Percentiles rank a stretch among this genome's conserved stretches.
Conservation (phyloP, 2,113 vertebrate species). For the Microcebus murinus region DNA sequence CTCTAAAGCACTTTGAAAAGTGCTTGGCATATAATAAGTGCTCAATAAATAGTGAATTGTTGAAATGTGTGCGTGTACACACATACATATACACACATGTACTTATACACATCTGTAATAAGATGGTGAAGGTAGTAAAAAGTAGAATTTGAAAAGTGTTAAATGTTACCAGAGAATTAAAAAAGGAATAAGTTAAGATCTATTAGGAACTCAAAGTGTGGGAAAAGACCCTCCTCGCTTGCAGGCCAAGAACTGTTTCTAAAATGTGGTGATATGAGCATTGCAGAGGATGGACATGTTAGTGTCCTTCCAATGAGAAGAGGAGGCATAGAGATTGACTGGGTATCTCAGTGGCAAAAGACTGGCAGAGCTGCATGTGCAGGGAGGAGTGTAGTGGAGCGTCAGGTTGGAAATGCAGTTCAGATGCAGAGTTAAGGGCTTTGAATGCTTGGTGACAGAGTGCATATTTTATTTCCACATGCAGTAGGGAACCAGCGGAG, state of each 20-base stretch:
- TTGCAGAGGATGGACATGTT: fast-evolving
- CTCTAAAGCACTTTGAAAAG: neutral
- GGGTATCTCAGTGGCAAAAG: neutral
- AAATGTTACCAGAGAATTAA: neutral
- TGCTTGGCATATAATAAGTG: neutral
- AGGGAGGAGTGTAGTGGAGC: neutral
- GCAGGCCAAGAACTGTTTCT: neutral
- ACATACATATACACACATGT: neutral
- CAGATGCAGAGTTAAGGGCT: neutral
- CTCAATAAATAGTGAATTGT: neutral
- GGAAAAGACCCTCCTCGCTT: neutral
- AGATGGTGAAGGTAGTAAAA: neutral
- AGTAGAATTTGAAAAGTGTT: neutral
- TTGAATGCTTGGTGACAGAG: neutral
- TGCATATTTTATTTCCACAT: neutral
- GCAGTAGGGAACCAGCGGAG: neutral
- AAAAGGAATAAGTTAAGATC: neutral
- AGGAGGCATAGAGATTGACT: fast-evolving
- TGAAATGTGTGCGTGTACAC: neutral
- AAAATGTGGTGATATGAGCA: neutral
- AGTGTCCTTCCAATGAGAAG: neutral
- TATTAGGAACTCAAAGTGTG: neutral
- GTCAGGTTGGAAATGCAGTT: neutral
- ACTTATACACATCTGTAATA: neutral
- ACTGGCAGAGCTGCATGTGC: fast-evolving